phyloP scores from a whole-genome alignment of 2,888 invertebrate genomes.

The Chrysomela aeneicollis region DNA sequence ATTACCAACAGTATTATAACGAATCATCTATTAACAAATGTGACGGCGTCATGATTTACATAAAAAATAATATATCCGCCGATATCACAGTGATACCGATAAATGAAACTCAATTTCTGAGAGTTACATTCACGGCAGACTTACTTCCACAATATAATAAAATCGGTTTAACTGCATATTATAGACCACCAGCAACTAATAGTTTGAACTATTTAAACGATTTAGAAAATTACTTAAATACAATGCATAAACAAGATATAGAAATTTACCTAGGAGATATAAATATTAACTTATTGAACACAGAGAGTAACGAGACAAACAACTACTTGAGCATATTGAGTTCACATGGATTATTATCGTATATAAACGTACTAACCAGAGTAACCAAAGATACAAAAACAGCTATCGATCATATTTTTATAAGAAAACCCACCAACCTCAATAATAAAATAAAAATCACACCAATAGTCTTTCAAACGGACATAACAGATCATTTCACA shows the following conservation, averaged over 20 bases:
- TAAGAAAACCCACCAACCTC: conserved; percentile 8
- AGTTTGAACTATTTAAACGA: background rate
- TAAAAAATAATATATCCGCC: conserved; percentile 7
- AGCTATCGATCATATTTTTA: conserved; percentile 15
- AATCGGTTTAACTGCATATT: conserved; percentile 8
- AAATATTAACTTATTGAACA: conserved; percentile 11
- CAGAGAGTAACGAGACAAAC: conserved; percentile 7
- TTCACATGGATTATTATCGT: conserved; percentile 6
- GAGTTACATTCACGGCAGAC: conserved; percentile 6
- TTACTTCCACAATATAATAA: background rate
- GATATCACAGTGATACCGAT: conserved; percentile 4
- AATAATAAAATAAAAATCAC: conserved; percentile 2
- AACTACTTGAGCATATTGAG: conserved; percentile 10
- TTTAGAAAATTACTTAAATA: background rate
- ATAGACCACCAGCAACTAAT: conserved; percentile 10
- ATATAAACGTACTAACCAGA: conserved; percentile 10
- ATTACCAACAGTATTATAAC: conserved; percentile 5
- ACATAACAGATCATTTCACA: conserved; percentile 3
- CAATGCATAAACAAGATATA: conserved; percentile 9
- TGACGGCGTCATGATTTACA: conserved; percentile 2
- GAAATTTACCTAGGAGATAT: conserved; percentile 12
- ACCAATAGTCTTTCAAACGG: conserved; percentile 4
- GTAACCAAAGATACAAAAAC: conserved; percentile 12
- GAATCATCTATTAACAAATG: conserved; percentile 8
- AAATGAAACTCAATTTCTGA: conserved; percentile 1